Percentiles rank a stretch among this genome's conserved stretches.
phyloP scores from a whole-genome alignment of 2,113 vertebrate species.

The Thunnus thynnus region DNA sequence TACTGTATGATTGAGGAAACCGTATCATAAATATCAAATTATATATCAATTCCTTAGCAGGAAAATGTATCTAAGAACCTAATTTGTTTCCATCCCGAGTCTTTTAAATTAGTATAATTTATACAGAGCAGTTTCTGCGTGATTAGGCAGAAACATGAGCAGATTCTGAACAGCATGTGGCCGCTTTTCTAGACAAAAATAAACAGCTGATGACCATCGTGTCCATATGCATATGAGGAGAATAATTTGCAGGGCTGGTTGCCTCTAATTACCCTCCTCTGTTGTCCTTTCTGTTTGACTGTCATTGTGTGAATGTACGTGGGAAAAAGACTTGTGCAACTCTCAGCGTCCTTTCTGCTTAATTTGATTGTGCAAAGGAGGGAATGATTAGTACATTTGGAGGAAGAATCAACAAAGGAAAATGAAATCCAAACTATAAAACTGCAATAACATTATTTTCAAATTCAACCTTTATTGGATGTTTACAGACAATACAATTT shows the following conservation, averaged over 20 bases:
- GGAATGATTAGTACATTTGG: background rate
- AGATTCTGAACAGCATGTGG: constrained; percentile 42
- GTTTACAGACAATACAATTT: too few relatives aligned
- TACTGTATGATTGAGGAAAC: background rate
- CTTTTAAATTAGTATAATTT: constrained; percentile 30
- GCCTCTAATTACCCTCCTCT: constrained; percentile 18
- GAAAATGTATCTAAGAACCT: background rate
- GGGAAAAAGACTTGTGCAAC: background rate
- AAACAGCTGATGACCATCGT: constrained; percentile 28
- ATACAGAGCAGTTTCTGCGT: constrained; percentile 30
- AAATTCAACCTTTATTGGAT: too few relatives aligned
- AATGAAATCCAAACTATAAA: background rate
- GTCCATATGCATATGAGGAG: constrained; percentile 19
- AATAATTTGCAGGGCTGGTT: constrained; percentile 32
- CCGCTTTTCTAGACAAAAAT: background rate
- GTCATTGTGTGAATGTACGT: background rate
- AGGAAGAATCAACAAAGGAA: background rate
- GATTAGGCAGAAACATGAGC: constrained; percentile 48
- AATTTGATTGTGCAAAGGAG: background rate
- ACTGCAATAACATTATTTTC: background rate
- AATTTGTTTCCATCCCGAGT: background rate
- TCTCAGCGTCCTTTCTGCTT: background rate
- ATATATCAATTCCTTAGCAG: background rate
- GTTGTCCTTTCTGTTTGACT: constrained; percentile 5
- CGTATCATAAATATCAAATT: background rate